A percentile compares a stretch with the other conserved stretches of the same genome.
Conservation (phyloP, 1,140 invertebrate genomes). For the Brachionus angularis region DNA sequence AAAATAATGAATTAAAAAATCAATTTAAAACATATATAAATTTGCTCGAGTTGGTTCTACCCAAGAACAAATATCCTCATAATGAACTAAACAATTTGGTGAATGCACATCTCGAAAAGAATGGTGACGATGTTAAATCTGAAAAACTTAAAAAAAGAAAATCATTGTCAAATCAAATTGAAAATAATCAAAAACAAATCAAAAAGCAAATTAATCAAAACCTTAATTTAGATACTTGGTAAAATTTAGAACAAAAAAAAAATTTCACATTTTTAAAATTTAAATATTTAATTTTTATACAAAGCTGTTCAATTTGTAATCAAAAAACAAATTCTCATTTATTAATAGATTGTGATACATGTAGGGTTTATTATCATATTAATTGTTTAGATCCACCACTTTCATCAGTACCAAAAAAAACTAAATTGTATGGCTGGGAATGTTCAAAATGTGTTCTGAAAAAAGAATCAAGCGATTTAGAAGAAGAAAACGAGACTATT, state of each 20-base stretch:
- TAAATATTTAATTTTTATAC: background rate
- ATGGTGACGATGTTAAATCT: too few relatives aligned
- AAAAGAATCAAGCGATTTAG: background rate
- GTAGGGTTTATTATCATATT: slow-evolving; percentile 84
- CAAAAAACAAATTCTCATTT: slow-evolving; percentile 66
- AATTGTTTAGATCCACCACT: slow-evolving; percentile 85
- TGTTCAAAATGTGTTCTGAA: slow-evolving; percentile 23
- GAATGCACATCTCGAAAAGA: too few relatives aligned
- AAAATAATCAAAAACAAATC: too few relatives aligned
- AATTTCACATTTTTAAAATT: too few relatives aligned
- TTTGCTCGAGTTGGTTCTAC: background rate
- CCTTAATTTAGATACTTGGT: background rate
- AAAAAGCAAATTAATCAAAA: too few relatives aligned
- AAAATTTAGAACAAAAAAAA: too few relatives aligned
- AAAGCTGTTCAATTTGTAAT: slow-evolving; percentile 63
- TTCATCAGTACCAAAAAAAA: slow-evolving; percentile 74
- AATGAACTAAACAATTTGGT: too few relatives aligned
- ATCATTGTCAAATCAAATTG: too few relatives aligned
- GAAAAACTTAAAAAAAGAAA: too few relatives aligned
- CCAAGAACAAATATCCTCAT: background rate
- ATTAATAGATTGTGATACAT: slow-evolving; percentile 87
- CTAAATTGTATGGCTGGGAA: slow-evolving; percentile 41
- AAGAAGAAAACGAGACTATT: slow-evolving; percentile 31
- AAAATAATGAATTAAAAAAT: background rate
- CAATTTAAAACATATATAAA: background rate